Percentiles rank a stretch among this genome's conserved stretches.
Evolutionary conservation across 2,113 vertebrate genomes (phyloP).

Genomic region (Anser brachyrhynchus): DNA sequence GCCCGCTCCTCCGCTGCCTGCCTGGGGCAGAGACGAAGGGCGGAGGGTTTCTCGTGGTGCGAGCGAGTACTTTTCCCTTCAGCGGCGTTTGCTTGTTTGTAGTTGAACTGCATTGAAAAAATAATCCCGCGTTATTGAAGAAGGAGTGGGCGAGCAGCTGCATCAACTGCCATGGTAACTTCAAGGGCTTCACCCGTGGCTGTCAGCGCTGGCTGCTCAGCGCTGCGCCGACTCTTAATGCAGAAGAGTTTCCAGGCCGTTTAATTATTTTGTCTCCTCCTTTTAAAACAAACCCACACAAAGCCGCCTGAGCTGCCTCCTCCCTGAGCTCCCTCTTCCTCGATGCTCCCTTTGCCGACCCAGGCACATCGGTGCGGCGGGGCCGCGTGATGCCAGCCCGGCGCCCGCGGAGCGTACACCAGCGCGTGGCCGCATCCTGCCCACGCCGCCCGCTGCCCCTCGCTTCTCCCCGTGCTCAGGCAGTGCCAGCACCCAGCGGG

Average conservation of each 20-base stretch:
- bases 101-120: constrained; percentile 28
- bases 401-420: too few relatives aligned
- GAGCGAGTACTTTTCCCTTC: constrained; percentile 17
- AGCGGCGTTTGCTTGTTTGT: constrained; percentile 50
- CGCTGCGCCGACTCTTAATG: constrained; percentile 41
- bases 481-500: too few relatives aligned
- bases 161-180: constrained; percentile 69
- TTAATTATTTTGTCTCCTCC: constrained; percentile 31
- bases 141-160: constrained; percentile 54
- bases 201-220: constrained; percentile 44
- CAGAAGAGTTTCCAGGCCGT: constrained; percentile 30
- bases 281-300: constrained; percentile 17
- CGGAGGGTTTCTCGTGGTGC: neutral
- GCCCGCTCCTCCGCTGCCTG: neutral
- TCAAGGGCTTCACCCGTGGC: constrained; percentile 51
- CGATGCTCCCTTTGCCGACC: neutral
- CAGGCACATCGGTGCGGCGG: neutral
- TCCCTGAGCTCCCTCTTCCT: neutral
- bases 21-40: neutral
- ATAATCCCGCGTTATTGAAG: constrained; percentile 40
- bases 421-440: too few relatives aligned
- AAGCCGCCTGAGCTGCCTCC: neutral
- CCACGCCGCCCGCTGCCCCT: too few relatives aligned
- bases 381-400: neutral
- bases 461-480: too few relatives aligned